Conservation (phyloP, 1,140 invertebrate genomes). For the Papilio polyxenes region DNA sequence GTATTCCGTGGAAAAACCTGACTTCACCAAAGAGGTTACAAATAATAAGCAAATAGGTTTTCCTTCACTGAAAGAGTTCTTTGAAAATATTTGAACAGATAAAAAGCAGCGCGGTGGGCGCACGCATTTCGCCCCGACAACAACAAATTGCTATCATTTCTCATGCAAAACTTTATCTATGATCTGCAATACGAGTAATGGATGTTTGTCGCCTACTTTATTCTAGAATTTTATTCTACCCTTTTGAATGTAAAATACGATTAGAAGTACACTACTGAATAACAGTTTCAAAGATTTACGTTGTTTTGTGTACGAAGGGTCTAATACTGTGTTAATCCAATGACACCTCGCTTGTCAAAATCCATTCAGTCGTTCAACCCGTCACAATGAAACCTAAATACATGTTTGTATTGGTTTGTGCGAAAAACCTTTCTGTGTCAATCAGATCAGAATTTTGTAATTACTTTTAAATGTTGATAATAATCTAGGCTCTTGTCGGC, state of each 20-base stretch:
- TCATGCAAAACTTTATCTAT: slow-evolving; percentile 32
- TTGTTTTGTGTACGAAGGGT: too few species aligned
- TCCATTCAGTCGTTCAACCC: too few species aligned
- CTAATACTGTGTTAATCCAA: too few species aligned
- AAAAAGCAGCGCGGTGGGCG: neutral
- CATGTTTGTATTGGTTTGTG: too few species aligned
- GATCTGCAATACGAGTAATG: slow-evolving; percentile 29
- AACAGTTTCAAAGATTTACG: too few species aligned
- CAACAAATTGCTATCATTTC: slow-evolving; percentile 32
- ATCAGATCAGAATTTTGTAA: too few species aligned
- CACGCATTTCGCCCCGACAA: slow-evolving; percentile 22
- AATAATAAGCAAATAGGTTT: slow-evolving; percentile 25
- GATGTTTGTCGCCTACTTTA: neutral
- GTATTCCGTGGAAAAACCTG: too few species aligned
- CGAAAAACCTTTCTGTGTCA: too few species aligned
- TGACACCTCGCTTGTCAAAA: too few species aligned
- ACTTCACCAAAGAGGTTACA: neutral
- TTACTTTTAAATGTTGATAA: too few species aligned
- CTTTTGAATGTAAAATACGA: neutral
- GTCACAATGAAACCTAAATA: too few species aligned
- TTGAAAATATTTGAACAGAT: neutral
- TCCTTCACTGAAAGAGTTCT: neutral
- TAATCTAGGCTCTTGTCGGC: too few species aligned
- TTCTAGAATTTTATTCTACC: neutral
- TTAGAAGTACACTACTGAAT: neutral